phyloP scores from a whole-genome alignment of 2,888 invertebrate genomes.

The Aphodius sticticus region DNA sequence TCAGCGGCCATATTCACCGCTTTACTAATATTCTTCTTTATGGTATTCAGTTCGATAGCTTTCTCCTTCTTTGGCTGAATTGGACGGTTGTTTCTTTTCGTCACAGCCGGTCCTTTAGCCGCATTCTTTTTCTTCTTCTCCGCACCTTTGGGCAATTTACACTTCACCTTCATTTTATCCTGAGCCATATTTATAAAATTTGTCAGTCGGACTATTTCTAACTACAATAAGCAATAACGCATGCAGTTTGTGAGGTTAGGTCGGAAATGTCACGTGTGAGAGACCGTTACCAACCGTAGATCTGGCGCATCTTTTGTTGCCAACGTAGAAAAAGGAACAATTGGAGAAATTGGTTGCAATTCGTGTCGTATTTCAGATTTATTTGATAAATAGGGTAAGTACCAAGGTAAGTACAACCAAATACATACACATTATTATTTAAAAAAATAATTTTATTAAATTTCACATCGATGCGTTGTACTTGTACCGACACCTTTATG shows the following conservation, averaged over 20 bases:
- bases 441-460: no score
- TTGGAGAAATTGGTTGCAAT: background rate
- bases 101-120: slow-evolving; percentile 64
- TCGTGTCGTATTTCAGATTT: background rate
- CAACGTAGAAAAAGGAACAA: no score
- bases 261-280: background rate
- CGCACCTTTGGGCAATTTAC: slow-evolving; percentile 65
- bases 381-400: no score
- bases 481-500: no score
- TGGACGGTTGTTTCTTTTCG: slow-evolving; percentile 71
- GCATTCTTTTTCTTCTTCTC: slow-evolving; percentile 64
- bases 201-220: background rate
- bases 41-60: slow-evolving; percentile 67
- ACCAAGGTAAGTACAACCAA: no score
- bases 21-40: slow-evolving; percentile 73
- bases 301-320: background rate
- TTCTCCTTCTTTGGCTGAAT: slow-evolving; percentile 70
- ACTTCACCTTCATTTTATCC: slow-evolving; percentile 73
- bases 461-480: no score
- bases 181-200: slow-evolving; percentile 66
- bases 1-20: slow-evolving; percentile 76
- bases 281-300: background rate
- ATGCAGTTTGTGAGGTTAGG: background rate
- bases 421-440: no score
- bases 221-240: background rate